Evolutionary conservation across 2,888 invertebrate species (phyloP).

Genomic region (Cyrtodaria siliqua): DNA sequence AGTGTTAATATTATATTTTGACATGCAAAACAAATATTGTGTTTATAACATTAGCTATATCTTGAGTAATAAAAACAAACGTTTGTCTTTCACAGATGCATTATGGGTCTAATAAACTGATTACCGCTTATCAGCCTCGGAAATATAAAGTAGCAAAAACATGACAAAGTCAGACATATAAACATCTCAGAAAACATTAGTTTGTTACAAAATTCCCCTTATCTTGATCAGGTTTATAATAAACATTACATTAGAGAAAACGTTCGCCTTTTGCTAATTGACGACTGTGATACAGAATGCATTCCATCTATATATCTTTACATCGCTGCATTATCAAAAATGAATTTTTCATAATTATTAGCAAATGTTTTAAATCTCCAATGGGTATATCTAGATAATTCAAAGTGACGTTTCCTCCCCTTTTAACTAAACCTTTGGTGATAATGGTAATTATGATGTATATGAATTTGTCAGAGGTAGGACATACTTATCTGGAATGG

Average conservation of each 20-base stretch:
- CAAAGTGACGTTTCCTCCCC: constrained; percentile 39
- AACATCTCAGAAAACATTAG: constrained; percentile 27
- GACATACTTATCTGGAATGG: not conserved
- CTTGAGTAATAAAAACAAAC: no score
- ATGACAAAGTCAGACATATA: constrained; percentile 20
- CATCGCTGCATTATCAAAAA: constrained; percentile 50
- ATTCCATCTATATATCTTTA: constrained; percentile 11
- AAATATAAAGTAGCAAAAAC: constrained; percentile 13
- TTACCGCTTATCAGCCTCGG: no score
- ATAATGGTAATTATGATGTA: constrained; percentile 67
- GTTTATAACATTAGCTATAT: not conserved
- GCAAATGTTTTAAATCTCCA: constrained; percentile 48
- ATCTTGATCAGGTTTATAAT: not conserved
- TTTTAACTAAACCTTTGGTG: constrained; percentile 49
- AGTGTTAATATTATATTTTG: no score
- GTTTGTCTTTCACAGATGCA: no score
- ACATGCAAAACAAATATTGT: not conserved
- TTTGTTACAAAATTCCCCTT: constrained; percentile 9
- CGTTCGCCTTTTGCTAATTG: not conserved
- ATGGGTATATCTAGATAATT: constrained; percentile 47
- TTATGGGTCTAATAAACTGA: no score
- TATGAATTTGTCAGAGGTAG: constrained; percentile 18
- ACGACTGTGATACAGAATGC: not conserved
- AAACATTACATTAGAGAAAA: not conserved
- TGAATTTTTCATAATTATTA: constrained; percentile 19